Conservation (phyloP, 2,888 invertebrate species). For the Pandemis cinnamomeana region DNA sequence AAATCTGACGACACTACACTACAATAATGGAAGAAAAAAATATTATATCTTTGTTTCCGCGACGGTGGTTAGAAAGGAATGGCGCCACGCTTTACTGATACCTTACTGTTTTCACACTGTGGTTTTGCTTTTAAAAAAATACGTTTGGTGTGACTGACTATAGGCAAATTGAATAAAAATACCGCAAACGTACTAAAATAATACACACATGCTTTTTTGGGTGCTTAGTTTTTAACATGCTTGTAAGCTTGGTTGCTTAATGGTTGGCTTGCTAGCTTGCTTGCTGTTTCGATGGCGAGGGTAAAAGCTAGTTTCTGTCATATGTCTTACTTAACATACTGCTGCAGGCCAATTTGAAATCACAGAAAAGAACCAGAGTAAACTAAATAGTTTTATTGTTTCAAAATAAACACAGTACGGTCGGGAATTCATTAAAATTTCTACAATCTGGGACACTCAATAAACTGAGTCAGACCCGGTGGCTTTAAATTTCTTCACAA, state of each 20-base stretch:
- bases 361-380: neutral
- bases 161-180: too few relatives aligned
- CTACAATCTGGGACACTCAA: slow-evolving; percentile 1
- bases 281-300: too few relatives aligned
- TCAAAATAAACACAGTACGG: neutral
- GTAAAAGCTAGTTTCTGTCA: too few relatives aligned
- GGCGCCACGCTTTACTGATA: slow-evolving; percentile 44
- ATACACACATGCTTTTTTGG: too few relatives aligned
- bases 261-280: too few relatives aligned
- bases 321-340: neutral
- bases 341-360: neutral
- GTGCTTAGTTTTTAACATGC: too few relatives aligned
- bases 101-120: neutral
- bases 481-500: neutral
- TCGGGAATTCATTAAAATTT: neutral
- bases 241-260: too few relatives aligned
- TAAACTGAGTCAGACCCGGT: neutral
- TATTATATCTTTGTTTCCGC: slow-evolving; percentile 63
- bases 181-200: too few relatives aligned
- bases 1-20: slow-evolving; percentile 45
- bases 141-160: too few relatives aligned
- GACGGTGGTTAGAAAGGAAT: slow-evolving; percentile 52
- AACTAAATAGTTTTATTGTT: neutral
- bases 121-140: neutral
- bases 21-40: slow-evolving; percentile 61